These are phyloP conservation scores for Drosophila kohkoa DNA, from an alignment of 1,140 invertebrate genomes.

Conservation along the genomic window DNA sequence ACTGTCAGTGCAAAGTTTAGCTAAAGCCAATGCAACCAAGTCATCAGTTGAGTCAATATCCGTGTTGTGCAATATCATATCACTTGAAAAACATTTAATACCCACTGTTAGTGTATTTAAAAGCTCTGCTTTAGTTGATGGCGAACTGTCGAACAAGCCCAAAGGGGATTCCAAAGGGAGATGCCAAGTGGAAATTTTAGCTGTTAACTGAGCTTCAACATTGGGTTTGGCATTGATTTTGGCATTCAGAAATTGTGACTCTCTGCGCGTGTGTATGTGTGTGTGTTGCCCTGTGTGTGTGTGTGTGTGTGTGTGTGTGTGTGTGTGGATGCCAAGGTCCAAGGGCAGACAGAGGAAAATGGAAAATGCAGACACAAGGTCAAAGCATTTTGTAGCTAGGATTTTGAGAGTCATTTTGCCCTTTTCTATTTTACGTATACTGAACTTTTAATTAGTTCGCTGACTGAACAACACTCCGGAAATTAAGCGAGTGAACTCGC, in stretches of 20 bases:
- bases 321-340: slow-evolving; percentile 1
- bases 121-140: slow-evolving; percentile 4
- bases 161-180: background rate
- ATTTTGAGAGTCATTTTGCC: slow-evolving; percentile 41
- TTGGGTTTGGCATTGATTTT: slow-evolving; percentile 44
- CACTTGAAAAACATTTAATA: background rate
- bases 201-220: slow-evolving; percentile 8
- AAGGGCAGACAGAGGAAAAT: slow-evolving; percentile 43
- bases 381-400: slow-evolving; percentile 33
- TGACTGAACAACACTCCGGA: slow-evolving; percentile 74
- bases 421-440: slow-evolving; percentile 63
- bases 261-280: background rate
- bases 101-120: background rate
- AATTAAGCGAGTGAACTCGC: slow-evolving; percentile 72
- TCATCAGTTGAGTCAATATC: too few species aligned
- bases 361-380: slow-evolving; percentile 51
- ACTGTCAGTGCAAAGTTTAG: too few species aligned
- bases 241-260: slow-evolving; percentile 26
- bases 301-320: background rate
- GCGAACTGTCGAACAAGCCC: background rate
- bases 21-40: too few species aligned
- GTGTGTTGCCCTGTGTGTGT: background rate
- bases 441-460: slow-evolving; percentile 81
- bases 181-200: slow-evolving; percentile 10
- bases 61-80: background rate